phyloP scores from a whole-genome alignment of 2,888 invertebrate genomes.

The Hypena proboscidalis region DNA sequence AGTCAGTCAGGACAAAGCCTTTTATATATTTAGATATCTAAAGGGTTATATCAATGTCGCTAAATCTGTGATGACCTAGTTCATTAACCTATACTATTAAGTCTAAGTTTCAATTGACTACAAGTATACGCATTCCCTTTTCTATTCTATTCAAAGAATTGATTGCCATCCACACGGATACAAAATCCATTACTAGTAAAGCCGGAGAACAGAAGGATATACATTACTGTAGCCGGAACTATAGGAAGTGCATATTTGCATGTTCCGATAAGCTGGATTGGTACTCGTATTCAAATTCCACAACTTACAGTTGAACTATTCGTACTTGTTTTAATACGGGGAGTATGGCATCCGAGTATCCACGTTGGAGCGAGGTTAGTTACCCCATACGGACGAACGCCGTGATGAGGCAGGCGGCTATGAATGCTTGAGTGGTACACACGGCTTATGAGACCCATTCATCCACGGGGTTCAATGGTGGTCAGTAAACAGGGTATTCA shows the following conservation, averaged over 20 bases:
- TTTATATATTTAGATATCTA: too few species aligned
- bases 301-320: conserved; percentile 29
- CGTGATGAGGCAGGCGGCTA: conserved; percentile 57
- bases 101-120: too few species aligned
- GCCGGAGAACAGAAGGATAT: background rate
- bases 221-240: background rate
- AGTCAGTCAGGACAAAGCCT: too few species aligned
- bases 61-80: too few species aligned
- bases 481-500: conserved; percentile 71
- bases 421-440: conserved; percentile 74
- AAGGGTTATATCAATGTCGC: too few species aligned
- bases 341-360: conserved; percentile 31
- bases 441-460: conserved; percentile 65
- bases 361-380: conserved; percentile 67
- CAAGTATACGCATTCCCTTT: too few species aligned
- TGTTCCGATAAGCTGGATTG: conserved; percentile 14
- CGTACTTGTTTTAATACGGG: conserved; percentile 17
- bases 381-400: conserved; percentile 53
- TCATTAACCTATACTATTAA: too few species aligned
- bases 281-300: conserved; percentile 17
- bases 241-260: background rate
- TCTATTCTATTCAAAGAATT: too few species aligned
- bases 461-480: conserved; percentile 64
- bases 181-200: background rate
- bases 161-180: too few species aligned